Conservation (phyloP, 1,140 invertebrate genomes). For the Chymomyza costata region DNA sequence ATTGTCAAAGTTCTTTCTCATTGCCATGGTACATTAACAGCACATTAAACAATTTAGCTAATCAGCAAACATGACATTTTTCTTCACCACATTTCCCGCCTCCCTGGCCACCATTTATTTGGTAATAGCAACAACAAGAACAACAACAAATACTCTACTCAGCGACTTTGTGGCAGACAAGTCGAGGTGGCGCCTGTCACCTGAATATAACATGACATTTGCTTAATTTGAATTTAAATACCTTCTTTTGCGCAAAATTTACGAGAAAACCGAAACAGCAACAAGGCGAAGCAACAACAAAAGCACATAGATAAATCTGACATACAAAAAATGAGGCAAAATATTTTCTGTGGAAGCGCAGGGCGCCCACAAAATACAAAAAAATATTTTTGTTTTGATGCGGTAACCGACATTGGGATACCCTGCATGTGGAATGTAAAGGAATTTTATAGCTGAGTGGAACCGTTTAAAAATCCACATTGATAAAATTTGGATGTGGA, state of each 20-base stretch:
- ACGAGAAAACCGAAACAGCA: conserved; percentile 28
- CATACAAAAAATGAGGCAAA: conserved; percentile 44
- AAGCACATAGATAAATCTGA: conserved; percentile 55
- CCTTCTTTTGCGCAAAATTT: conserved; percentile 29
- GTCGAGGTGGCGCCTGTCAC: conserved; percentile 39
- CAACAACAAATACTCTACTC: neutral
- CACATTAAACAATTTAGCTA: conserved; percentile 36
- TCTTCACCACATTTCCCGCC: neutral
- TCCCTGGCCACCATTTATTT: neutral
- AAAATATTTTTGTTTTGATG: too few species aligned
- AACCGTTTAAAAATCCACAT: too few species aligned
- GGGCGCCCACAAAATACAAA: conserved; percentile 10
- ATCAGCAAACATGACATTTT: conserved; percentile 36
- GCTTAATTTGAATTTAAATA: conserved; percentile 71
- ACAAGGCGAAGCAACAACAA: conserved; percentile 2
- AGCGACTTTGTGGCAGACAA: neutral
- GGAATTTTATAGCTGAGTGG: too few species aligned
- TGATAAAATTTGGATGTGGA: too few species aligned
- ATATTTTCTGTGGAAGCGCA: neutral
- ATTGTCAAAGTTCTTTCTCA: too few species aligned
- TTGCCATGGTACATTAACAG: too few species aligned
- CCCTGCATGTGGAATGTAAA: too few species aligned
- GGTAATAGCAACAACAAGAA: too few species aligned
- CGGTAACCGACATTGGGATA: too few species aligned
- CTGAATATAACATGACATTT: conserved; percentile 60